phyloP scores from a whole-genome alignment of 2,888 invertebrate species.

The Tipula lateralis region DNA sequence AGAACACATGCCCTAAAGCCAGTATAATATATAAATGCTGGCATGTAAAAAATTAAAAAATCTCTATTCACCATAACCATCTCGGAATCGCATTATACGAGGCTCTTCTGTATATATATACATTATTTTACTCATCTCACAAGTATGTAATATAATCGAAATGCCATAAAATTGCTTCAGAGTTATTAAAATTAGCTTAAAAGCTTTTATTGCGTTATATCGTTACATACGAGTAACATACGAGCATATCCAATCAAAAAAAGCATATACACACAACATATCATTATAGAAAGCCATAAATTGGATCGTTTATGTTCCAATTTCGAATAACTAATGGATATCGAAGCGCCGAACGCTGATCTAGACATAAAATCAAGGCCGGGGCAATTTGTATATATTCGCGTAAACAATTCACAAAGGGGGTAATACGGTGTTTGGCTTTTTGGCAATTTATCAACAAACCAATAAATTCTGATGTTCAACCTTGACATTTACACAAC shows the following conservation, averaged over 20 bases:
- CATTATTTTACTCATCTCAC: too few relatives aligned
- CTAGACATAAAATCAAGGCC: neutral
- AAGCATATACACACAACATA: neutral
- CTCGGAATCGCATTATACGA: neutral
- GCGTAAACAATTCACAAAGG: neutral
- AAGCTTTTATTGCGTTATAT: neutral
- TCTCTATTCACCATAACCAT: too few relatives aligned
- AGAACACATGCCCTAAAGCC: too few relatives aligned
- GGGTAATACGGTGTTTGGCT: neutral
- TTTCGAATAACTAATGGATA: neutral
- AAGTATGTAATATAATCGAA: neutral
- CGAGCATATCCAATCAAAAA: neutral
- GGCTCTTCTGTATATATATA: neutral
- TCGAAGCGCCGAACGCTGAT: neutral
- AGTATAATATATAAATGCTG: too few relatives aligned
- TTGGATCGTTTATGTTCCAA: neutral
- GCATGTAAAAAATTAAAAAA: too few relatives aligned
- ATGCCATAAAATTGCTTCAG: neutral
- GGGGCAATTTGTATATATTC: neutral
- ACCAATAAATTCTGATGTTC: neutral
- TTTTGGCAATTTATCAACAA: neutral
- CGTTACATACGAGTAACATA: neutral
- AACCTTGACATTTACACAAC: neutral
- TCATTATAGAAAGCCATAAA: neutral
- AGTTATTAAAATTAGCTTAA: neutral